A percentile compares a stretch with the other conserved stretches of the same genome.
Conservation (phyloP, 2,888 invertebrate genomes). For the Cheilosia variabilis region DNA sequence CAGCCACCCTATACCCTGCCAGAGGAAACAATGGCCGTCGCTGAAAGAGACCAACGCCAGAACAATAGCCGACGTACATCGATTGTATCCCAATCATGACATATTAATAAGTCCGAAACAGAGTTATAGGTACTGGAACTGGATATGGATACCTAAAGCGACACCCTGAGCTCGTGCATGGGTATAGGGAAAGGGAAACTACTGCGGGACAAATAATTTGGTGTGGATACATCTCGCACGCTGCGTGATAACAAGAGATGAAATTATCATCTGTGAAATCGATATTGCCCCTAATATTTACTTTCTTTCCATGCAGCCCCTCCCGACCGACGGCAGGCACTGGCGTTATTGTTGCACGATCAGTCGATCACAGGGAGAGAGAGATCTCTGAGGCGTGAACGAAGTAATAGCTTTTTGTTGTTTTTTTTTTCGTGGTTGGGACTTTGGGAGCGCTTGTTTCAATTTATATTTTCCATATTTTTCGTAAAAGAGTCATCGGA, state of each 20-base stretch:
- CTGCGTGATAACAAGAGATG: conserved; percentile 73
- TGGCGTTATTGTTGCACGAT: conserved; percentile 29
- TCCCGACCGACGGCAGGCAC: neutral
- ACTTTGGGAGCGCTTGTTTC: conserved; percentile 39
- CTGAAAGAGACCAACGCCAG: conserved; percentile 71
- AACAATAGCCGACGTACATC: conserved; percentile 67
- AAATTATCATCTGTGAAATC: conserved; percentile 75
- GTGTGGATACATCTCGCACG: conserved; percentile 54
- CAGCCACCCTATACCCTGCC: conserved; percentile 44
- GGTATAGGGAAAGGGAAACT: neutral
- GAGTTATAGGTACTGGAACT: conserved; percentile 24
- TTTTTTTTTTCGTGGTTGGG: neutral
- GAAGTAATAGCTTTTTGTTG: conserved; percentile 56
- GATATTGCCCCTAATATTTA: conserved; percentile 72
- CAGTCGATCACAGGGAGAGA: neutral
- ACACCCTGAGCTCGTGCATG: conserved; percentile 26
- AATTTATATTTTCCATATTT: conserved; percentile 58
- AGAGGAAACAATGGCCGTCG: conserved; percentile 53
- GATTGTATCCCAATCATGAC: conserved; percentile 70
- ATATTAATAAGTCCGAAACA: conserved; percentile 63
- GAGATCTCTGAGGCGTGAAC: conserved; percentile 68
- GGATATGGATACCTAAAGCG: conserved; percentile 13
- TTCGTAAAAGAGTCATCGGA: conserved; percentile 63
- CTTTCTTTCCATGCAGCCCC: conserved; percentile 21
- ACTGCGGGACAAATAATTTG: conserved; percentile 53